These are phyloP conservation scores for Meloe dianella DNA, from an alignment of 2,888 invertebrate genomes.

Conservation along the genomic window DNA sequence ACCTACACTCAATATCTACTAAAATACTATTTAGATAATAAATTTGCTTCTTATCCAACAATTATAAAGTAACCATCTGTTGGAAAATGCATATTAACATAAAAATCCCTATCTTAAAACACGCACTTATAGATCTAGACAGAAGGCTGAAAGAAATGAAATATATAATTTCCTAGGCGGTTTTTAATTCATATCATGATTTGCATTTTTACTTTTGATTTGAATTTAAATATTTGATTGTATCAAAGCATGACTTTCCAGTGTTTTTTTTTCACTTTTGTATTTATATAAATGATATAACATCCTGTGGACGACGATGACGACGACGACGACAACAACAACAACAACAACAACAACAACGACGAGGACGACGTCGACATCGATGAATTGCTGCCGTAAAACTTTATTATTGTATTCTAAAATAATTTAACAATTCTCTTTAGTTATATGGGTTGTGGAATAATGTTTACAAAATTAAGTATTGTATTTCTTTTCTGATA, in stretches of 20 bases:
- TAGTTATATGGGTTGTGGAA: constrained; percentile 27
- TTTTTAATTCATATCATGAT: constrained; percentile 25
- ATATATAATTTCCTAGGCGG: constrained; percentile 23
- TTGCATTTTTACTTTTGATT: constrained; percentile 31
- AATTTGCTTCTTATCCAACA: neutral
- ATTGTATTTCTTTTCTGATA: constrained; percentile 30
- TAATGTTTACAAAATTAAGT: constrained; percentile 35
- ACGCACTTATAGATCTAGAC: constrained; percentile 25
- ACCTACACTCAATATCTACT: neutral
- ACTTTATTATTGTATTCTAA: constrained; percentile 36
- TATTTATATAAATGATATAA: neutral
- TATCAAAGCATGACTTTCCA: constrained; percentile 17
- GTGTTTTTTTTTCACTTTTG: neutral
- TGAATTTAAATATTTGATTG: constrained; percentile 35
- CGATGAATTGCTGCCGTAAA: constrained; percentile 31
- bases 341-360: neutral
- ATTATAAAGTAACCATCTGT: neutral
- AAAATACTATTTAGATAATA: neutral
- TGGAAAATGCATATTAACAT: neutral
- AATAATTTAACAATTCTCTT: constrained; percentile 33
- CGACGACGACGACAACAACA: constrained; percentile 14
- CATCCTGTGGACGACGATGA: neutral
- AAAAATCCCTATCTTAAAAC: constrained; percentile 3
- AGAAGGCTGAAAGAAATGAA: constrained; percentile 22
- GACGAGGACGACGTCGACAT: constrained; percentile 12